These are phyloP conservation scores for Drosophila anomalata DNA, from an alignment of 2,888 invertebrate genomes.

Conservation along the genomic window DNA sequence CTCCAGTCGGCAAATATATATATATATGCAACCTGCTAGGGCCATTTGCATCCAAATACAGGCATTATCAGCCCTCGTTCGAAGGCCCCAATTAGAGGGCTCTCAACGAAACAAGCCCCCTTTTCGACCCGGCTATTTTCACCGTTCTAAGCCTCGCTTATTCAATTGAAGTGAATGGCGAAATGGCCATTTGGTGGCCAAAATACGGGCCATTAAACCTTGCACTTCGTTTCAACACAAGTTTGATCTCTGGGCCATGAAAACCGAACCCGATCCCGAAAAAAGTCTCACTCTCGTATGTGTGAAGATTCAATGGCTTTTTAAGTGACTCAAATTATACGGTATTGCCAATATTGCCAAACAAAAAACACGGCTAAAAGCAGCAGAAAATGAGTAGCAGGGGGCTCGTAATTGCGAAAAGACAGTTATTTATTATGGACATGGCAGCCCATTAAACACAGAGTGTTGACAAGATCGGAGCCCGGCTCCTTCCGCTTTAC, in stretches of 20 bases:
- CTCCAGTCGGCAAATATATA: conserved; percentile 9
- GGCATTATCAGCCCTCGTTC: conserved; percentile 56
- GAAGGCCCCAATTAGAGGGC: conserved; percentile 40
- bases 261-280: conserved; percentile 3
- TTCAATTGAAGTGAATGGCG: conserved; percentile 51
- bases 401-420: not conserved
- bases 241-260: conserved; percentile 35
- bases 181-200: not conserved
- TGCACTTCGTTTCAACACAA: conserved; percentile 20
- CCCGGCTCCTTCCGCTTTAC: conserved; percentile 1
- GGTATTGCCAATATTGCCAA: not conserved
- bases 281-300: conserved; percentile 29
- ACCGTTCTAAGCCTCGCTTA: conserved; percentile 29
- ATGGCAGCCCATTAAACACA: not conserved
- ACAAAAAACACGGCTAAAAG: conserved; percentile 2
- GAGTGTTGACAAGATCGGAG: conserved; percentile 9
- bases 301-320: conserved; percentile 39
- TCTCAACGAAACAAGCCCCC: conserved; percentile 15
- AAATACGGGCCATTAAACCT: conserved; percentile 46
- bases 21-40: conserved; percentile 28
- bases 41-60: conserved; percentile 36
- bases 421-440: conserved; percentile 12
- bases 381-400: not conserved
- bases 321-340: conserved; percentile 49
- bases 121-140: conserved; percentile 22